Evolutionary conservation across 1,140 invertebrate genomes (phyloP), one percentile per base, ranked within the genome.

Genomic region (Eciton burchellii): DNA sequence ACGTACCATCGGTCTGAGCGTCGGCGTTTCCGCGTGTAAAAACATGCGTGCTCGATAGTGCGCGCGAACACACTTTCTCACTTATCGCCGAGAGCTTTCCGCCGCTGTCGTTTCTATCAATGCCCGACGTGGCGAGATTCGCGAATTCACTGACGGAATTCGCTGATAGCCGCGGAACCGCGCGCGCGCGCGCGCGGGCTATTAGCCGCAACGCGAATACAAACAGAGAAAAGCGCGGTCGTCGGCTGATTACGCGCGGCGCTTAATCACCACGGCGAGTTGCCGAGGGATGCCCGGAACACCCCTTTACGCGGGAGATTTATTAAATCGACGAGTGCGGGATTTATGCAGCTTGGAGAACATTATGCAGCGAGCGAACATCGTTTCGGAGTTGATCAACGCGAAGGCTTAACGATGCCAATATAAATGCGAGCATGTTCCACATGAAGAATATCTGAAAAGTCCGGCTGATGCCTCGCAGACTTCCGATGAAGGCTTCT

Each of bases 201-300:
- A 79, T 79, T 79, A 79, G 49, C 43, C 24, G 63, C 68, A 70
- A 79, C 68, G 52, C 49, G 63, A 68, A 16, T 12, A 24, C 24
- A 79, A 79, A 79, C 63, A 70, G 74, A 70, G 74, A 79, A 79
- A 79, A 70, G 63, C 63, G 63, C 74, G 56, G 29, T 68, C 74
- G 74, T 79, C 49, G 74, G 35, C 74, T 57, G 74, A 79, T 79
- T 63, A 77, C 49, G 45, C 74, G 49, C 66, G 52, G 21, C 12
- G 68, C 70, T 79, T 35, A 56, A 21, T 43, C 52, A 49, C 74
- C 49, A n/a, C 56, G 12, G 47, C 21, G 63, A 70, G 24, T n/a
- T 26, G 43, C 21, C 21, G 73, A 35, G n/a, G 12, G 29, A 35
- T 68, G 56, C 52, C n/a, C n/a, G n/a, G 43, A 52, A 45, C 43